Evolutionary conservation across 2,113 vertebrate species (phyloP), one percentile per base, ranked within the genome.

Genomic region (Rynchops niger): DNA sequence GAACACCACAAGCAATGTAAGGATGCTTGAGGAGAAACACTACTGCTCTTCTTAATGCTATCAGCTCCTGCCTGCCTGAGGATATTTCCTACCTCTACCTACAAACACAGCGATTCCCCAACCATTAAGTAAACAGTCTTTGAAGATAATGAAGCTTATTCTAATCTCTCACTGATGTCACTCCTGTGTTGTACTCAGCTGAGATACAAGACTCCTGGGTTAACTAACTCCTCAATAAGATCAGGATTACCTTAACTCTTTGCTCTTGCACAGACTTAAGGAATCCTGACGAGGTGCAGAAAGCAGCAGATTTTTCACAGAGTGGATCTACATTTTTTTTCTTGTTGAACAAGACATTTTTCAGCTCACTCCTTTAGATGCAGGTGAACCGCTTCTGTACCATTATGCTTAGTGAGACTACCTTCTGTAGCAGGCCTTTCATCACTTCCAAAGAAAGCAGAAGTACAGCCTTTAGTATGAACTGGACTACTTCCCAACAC

Each of bases 131-230:
- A 97, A 97, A 94, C 89, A 91, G 63, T 58, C 94, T 96, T 97
- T 97, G 95, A 96, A 95, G 95, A 97, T 95, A 95, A 95, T 21
- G 34, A 87, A 90, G 74, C 63, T 93, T 88, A 83, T 78, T 92
- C 74, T 94, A 95, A 95, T 94, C 93, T 91, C 88, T 80, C 77
- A 77, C 52, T 93, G 91, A 91, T 91, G 87, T 86, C 94, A 94
- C 84, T 91, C 71, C 71, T 55, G 32, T 66, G 82, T 73, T 94
- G 74, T 90, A 80, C n/a, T 91, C 86, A 94, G 43, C 36, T 82
- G 84, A 96, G 86, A 88, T 90, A 67, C 79, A 83, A 66, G 55
- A 82, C 82, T 88, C 86, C 70, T 47, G 50, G 22, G 74, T 83
- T 96, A 95, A 86, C 77, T 65, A 88, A 86, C 40, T 73, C 47